Evolutionary conservation across 2,888 invertebrate species (phyloP).

Genomic region (Empis stercorea): DNA sequence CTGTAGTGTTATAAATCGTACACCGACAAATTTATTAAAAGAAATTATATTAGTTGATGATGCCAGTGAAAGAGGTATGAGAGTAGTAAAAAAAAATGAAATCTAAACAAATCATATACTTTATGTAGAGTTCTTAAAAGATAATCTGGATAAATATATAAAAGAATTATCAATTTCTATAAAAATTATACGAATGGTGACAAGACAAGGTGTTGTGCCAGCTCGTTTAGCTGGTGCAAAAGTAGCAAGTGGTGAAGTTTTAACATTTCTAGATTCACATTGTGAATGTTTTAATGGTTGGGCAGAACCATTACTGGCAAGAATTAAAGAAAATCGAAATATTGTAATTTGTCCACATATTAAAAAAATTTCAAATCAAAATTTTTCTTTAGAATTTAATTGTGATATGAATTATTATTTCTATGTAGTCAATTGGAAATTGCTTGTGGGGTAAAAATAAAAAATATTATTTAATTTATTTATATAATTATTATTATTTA

Average conservation of each 20-base stretch:
- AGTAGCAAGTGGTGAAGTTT: conserved; percentile 55
- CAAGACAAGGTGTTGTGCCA: conserved; percentile 65
- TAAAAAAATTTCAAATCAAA: too few relatives aligned
- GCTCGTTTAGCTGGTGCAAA: conserved; percentile 69
- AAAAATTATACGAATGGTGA: conserved; percentile 48
- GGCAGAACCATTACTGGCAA: conserved; percentile 59
- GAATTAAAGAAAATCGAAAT: conserved; percentile 33
- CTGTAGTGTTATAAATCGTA: conserved; percentile 83
- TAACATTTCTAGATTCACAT: conserved; percentile 94
- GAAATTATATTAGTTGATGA: conserved; percentile 86
- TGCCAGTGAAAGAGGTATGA: conserved; percentile 71
- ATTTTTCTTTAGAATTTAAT: conserved; percentile 93
- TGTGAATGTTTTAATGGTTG: conserved; percentile 82
- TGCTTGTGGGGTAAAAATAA: conserved; percentile 55
- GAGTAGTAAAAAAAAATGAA: conserved; percentile 2
- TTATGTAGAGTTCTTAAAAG: conserved; percentile 45
- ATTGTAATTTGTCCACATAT: conserved; percentile 47
- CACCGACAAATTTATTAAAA: conserved; percentile 59
- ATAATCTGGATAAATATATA: conserved; percentile 55
- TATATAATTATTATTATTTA: too few relatives aligned
- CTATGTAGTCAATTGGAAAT: conserved; percentile 93
- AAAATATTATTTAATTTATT: not conserved
- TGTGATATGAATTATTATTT: conserved; percentile 90
- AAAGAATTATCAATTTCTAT: conserved; percentile 47
- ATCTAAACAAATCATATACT: not conserved